Conservation (phyloP, 1,140 invertebrate genomes). For the Zaprionus capensis region DNA sequence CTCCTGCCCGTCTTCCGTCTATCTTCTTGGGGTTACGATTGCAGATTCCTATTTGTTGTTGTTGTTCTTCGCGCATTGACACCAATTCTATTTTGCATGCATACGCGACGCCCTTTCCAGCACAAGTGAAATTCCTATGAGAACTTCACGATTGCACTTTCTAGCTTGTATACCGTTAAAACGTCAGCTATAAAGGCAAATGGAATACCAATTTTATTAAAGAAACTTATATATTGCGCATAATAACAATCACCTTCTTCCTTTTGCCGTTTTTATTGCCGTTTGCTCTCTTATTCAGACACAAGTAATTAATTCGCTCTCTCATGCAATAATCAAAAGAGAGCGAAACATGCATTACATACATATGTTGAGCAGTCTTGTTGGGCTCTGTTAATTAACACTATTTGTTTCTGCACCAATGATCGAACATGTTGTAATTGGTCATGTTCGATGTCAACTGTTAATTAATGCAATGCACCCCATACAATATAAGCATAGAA, state of each 20-base stretch:
- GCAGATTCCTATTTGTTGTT: slow-evolving; percentile 22
- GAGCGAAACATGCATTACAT: not conserved
- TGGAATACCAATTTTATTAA: not conserved
- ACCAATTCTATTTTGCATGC: slow-evolving; percentile 47
- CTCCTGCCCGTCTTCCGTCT: slow-evolving; percentile 18
- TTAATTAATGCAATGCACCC: not conserved
- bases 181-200: not conserved
- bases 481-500: not conserved
- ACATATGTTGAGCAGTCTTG: not conserved
- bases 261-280: too few species aligned
- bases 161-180: not conserved
- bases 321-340: not conserved
- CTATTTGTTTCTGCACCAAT: not conserved
- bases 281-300: not conserved
- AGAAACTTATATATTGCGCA: not conserved
- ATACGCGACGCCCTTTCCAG: slow-evolving; percentile 30
- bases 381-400: not conserved
- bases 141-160: not conserved
- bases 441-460: not conserved
- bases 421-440: not conserved
- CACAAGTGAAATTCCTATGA: slow-evolving; percentile 2
- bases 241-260: not conserved
- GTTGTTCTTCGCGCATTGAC: slow-evolving; percentile 37
- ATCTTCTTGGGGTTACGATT: slow-evolving; percentile 34
- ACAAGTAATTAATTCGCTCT: not conserved